phyloP scores from a whole-genome alignment of 1,140 invertebrate genomes.

The Lutraria rhynchaena region DNA sequence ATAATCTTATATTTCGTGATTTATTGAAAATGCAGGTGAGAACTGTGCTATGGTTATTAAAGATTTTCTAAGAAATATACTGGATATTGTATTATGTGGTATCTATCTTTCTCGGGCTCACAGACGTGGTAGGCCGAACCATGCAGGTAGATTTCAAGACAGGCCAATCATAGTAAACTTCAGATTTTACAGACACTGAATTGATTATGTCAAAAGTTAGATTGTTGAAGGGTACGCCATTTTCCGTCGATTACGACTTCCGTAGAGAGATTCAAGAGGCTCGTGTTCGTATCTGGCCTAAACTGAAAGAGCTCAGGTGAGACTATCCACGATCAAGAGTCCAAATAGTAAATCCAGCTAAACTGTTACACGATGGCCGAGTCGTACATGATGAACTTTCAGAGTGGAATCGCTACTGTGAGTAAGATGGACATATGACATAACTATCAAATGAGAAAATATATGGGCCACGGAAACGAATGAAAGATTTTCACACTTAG shows the following conservation, averaged over 20 bases:
- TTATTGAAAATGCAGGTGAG: slow-evolving; percentile 22
- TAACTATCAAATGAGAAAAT: too few species aligned
- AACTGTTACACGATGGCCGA: slow-evolving; percentile 3
- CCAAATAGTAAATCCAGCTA: slow-evolving; percentile 7
- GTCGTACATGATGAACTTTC: slow-evolving; percentile 7
- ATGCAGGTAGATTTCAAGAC: background rate
- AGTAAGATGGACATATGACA: too few species aligned
- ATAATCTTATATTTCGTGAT: slow-evolving; percentile 26
- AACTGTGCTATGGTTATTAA: background rate
- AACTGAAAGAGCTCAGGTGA: background rate
- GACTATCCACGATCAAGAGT: background rate
- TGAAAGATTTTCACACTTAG: too few species aligned
- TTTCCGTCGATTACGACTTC: background rate
- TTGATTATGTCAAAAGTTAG: slow-evolving; percentile 6
- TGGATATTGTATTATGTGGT: background rate
- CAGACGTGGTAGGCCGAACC: slow-evolving; percentile 1
- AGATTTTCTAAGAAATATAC: slow-evolving; percentile 12
- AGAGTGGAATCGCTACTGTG: slow-evolving; percentile 4
- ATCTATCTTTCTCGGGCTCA: slow-evolving; percentile 36
- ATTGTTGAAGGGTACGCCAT: background rate
- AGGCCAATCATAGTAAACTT: slow-evolving; percentile 34
- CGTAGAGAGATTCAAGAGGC: slow-evolving; percentile 24
- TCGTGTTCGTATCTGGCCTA: background rate
- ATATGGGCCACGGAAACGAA: too few species aligned
- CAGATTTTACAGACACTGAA: slow-evolving; percentile 19